Evolutionary conservation across 2,113 vertebrate genomes (phyloP).

Genomic region (Salvator merianae): DNA sequence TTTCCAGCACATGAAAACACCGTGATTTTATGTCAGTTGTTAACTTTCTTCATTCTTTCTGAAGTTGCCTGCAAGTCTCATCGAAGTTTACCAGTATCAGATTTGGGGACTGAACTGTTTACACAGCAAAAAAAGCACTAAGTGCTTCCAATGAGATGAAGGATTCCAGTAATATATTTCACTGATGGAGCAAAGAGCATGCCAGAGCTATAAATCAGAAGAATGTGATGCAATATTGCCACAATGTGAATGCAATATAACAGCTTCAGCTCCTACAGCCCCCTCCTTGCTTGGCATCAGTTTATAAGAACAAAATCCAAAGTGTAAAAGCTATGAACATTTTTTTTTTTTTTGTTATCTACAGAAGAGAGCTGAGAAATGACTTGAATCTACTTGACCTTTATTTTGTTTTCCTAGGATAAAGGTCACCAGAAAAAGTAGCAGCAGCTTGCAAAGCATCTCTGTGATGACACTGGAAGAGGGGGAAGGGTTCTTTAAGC

Average conservation of each 20-base stretch:
- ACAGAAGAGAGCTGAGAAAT: conserved; percentile 13
- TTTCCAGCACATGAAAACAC: background rate
- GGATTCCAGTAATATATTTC: conserved; percentile 21
- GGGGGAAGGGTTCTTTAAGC: too few species aligned
- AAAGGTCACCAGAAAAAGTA: background rate
- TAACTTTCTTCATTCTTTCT: background rate
- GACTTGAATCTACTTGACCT: conserved; percentile 16
- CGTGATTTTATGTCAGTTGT: background rate
- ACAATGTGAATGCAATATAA: conserved; percentile 7
- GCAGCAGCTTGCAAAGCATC: too few species aligned
- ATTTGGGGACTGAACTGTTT: background rate
- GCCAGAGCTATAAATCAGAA: conserved; percentile 5
- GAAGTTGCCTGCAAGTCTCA: background rate
- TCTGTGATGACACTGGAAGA: too few species aligned
- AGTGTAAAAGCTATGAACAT: conserved; percentile 3
- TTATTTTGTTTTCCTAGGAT: conserved; percentile 29
- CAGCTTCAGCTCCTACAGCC: background rate
- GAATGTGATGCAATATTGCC: background rate
- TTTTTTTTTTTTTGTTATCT: conserved; percentile 9
- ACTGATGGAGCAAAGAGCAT: background rate
- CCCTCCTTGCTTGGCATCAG: background rate
- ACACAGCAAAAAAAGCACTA: background rate
- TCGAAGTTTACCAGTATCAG: background rate
- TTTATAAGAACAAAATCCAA: conserved; percentile 19
- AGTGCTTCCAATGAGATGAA: conserved; percentile 9